A percentile compares a stretch with the other conserved stretches of the same genome.
phyloP scores from a whole-genome alignment of 2,113 vertebrate species.

The Guaruba guarouba region DNA sequence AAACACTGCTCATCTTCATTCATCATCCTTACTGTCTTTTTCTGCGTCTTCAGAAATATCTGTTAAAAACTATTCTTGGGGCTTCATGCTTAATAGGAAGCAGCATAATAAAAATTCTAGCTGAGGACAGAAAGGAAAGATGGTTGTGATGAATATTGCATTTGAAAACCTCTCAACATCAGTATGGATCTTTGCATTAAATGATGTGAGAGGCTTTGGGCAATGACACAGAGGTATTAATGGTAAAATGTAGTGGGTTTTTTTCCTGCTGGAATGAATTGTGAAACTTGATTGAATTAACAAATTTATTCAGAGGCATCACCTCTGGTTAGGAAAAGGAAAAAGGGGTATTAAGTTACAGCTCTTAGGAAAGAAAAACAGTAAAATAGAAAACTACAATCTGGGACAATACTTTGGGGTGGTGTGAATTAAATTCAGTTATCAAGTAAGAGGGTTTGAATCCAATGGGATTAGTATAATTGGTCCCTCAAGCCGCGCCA shows the following conservation, averaged over 20 bases:
- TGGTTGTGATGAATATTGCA: conserved; percentile 34
- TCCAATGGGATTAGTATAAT: background rate
- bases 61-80: background rate
- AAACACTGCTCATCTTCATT: background rate
- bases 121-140: background rate
- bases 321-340: background rate
- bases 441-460: background rate
- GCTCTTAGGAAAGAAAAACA: background rate
- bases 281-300: background rate
- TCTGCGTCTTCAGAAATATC: background rate
- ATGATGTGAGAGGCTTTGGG: conserved; percentile 6
- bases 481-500: background rate
- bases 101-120: conserved; percentile 31
- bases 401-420: background rate
- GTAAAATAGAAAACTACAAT: background rate
- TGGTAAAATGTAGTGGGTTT: conserved; percentile 18
- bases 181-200: background rate
- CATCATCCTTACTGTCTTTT: background rate
- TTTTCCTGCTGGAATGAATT: background rate
- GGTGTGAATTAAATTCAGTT: background rate
- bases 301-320: background rate
- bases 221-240: background rate
- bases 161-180: conserved; percentile 52
- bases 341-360: background rate
- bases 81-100: background rate